A percentile compares a stretch with the other conserved stretches of the same genome.
These are phyloP conservation scores for Campylomormyrus numenius DNA, from an alignment of 2,113 vertebrate genomes.

Conservation along the genomic window DNA sequence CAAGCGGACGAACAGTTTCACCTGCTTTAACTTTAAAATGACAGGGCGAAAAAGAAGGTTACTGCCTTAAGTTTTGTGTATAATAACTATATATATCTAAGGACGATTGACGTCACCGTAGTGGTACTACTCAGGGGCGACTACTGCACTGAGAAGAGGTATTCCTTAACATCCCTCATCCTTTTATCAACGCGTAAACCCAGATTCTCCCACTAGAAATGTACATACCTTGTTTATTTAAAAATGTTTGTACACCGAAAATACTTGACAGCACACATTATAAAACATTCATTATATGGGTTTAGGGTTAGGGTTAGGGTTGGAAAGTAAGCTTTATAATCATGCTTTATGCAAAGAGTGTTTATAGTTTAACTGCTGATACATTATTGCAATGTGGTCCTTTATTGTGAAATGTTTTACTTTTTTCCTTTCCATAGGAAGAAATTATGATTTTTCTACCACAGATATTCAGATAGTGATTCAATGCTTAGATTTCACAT, in stretches of 20 bases:
- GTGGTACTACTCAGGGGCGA: constrained; percentile 2
- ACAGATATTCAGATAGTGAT: neutral
- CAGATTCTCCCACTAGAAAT: neutral
- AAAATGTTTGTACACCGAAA: neutral
- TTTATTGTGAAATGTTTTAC: neutral
- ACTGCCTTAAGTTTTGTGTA: neutral
- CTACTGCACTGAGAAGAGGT: neutral
- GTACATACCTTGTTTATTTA: neutral
- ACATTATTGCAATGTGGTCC: neutral
- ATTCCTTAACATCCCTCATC: neutral
- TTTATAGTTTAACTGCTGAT: neutral
- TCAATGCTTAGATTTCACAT: neutral
- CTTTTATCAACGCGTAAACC: neutral
- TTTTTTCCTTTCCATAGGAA: neutral
- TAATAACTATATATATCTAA: neutral
- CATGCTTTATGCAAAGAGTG: neutral
- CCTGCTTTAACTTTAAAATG: neutral
- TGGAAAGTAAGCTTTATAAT: neutral
- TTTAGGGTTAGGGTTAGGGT: neutral
- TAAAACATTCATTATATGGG: neutral
- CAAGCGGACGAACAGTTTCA: neutral
- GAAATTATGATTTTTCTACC: neutral
- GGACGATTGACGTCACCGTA: neutral
- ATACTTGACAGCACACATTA: neutral
- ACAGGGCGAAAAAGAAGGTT: neutral